phyloP scores from a whole-genome alignment of 1,140 invertebrate genomes.

The Amphibalanus amphitrite region DNA sequence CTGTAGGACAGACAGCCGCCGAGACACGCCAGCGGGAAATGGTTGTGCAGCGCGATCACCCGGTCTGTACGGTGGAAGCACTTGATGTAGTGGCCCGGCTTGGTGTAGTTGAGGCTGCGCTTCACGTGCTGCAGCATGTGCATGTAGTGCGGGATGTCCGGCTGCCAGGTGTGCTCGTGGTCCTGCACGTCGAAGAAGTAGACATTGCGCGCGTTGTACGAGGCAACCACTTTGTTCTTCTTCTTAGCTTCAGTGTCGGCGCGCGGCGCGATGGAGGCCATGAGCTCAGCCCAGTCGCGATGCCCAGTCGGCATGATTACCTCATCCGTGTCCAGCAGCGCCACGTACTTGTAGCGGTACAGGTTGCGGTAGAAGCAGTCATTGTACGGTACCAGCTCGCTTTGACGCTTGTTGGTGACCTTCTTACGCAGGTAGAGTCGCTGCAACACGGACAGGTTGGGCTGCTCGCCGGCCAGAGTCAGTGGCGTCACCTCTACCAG shows the following conservation, averaged over 20 bases:
- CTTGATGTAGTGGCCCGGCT: slow-evolving; percentile 82
- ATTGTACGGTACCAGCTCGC: slow-evolving; percentile 90
- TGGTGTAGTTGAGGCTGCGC: slow-evolving; percentile 74
- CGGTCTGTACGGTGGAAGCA: slow-evolving; percentile 83
- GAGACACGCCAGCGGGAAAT: slow-evolving; percentile 75
- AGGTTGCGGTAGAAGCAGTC: slow-evolving; percentile 88
- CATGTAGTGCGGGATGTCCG: slow-evolving; percentile 70
- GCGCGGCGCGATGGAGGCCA: slow-evolving; percentile 44
- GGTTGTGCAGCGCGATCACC: slow-evolving; percentile 77
- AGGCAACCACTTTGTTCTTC: slow-evolving; percentile 28
- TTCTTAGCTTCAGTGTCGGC: slow-evolving; percentile 22
- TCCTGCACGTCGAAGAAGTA: slow-evolving; percentile 83
- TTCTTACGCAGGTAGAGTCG: slow-evolving; percentile 68
- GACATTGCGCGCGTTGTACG: slow-evolving; percentile 81
- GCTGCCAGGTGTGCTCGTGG: slow-evolving; percentile 61
- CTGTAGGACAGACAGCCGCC: slow-evolving; percentile 73
- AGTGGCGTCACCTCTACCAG: slow-evolving; percentile 67
- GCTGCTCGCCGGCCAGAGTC: slow-evolving; percentile 74
- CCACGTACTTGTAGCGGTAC: slow-evolving; percentile 34
- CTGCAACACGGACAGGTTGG: slow-evolving; percentile 69
- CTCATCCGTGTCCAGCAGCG: slow-evolving; percentile 67
- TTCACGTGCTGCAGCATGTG: slow-evolving; percentile 90
- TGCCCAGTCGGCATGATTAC: slow-evolving; percentile 78
- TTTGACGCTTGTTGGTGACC: slow-evolving; percentile 73
- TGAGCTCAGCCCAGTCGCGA: slow-evolving; percentile 54